Conservation (phyloP, 2,113 vertebrate species). For the Lynx canadensis region DNA sequence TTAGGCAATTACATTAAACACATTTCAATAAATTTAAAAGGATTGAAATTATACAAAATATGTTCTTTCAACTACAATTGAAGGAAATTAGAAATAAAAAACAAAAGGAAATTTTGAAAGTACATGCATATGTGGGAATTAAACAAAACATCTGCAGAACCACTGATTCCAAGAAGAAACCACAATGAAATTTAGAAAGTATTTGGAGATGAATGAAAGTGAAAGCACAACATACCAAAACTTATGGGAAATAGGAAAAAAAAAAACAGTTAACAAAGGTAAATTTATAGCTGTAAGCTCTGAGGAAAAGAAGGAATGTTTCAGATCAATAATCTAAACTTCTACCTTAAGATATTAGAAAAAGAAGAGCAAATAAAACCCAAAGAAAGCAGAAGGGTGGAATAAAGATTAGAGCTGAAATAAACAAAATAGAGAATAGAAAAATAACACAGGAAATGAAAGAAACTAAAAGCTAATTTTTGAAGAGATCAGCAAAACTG, state of each 20-base stretch:
- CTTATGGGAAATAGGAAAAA: not conserved
- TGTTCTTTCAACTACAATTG: not conserved
- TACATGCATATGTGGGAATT: conserved; percentile 12
- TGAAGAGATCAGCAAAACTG: not conserved
- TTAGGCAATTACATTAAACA: not conserved
- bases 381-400: not conserved
- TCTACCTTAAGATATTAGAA: not conserved
- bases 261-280: not conserved
- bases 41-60: not conserved
- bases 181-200: conserved; percentile 54
- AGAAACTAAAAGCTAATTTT: not conserved
- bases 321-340: not conserved
- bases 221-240: not conserved
- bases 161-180: not conserved
- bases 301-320: not conserved
- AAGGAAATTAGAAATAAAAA: conserved; percentile 52
- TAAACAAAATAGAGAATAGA: not conserved
- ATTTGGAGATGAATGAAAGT: conserved; percentile 19
- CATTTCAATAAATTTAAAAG: conserved; percentile 35
- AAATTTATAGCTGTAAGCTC: not conserved
- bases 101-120: conserved; percentile 40
- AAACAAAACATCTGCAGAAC: not conserved
- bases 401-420: not conserved
- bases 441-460: conserved; percentile 32
- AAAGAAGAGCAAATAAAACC: not conserved